phyloP scores from a whole-genome alignment of 2,888 invertebrate species.

The Eulithis prunata region DNA sequence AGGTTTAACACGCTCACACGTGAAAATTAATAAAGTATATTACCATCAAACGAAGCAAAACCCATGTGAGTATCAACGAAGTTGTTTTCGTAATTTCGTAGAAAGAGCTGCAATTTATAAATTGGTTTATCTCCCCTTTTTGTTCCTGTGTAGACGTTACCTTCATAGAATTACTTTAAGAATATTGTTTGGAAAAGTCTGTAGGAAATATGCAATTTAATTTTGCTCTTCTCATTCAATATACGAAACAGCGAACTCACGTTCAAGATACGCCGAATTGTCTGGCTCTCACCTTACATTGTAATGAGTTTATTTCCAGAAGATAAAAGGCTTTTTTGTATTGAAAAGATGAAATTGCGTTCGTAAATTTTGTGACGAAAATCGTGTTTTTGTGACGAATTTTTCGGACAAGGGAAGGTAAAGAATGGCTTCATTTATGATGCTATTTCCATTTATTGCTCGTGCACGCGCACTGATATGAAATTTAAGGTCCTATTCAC shows the following conservation, averaged over 20 bases:
- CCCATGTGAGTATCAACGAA: constrained; percentile 34
- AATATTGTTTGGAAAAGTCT: constrained; percentile 31
- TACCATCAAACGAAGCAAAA: constrained; percentile 6
- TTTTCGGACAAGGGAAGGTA: constrained; percentile 32
- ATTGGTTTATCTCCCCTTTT: constrained; percentile 40
- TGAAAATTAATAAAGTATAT: constrained; percentile 2
- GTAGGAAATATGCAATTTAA: constrained; percentile 39
- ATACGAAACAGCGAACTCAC: constrained; percentile 27
- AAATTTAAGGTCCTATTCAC: too few species aligned
- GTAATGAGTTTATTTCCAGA: constrained; percentile 55
- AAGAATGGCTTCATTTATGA: constrained; percentile 35
- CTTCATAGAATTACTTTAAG: constrained; percentile 36
- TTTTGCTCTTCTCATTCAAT: constrained; percentile 34
- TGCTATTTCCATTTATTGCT: constrained; percentile 33
- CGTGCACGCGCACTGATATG: background rate
- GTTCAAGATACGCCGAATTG: constrained; percentile 33
- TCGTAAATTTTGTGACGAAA: constrained; percentile 19
- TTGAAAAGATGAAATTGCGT: constrained; percentile 45
- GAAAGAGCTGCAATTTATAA: constrained; percentile 42
- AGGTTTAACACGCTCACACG: too few species aligned
- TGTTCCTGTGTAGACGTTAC: constrained; percentile 33
- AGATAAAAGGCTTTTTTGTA: constrained; percentile 53
- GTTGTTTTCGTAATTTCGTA: constrained; percentile 46
- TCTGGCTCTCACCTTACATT: constrained; percentile 48
- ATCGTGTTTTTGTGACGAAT: constrained; percentile 28